Base-by-base conservation (phyloP, 2,113 vertebrate species). In the Labeo catla region DNA sequence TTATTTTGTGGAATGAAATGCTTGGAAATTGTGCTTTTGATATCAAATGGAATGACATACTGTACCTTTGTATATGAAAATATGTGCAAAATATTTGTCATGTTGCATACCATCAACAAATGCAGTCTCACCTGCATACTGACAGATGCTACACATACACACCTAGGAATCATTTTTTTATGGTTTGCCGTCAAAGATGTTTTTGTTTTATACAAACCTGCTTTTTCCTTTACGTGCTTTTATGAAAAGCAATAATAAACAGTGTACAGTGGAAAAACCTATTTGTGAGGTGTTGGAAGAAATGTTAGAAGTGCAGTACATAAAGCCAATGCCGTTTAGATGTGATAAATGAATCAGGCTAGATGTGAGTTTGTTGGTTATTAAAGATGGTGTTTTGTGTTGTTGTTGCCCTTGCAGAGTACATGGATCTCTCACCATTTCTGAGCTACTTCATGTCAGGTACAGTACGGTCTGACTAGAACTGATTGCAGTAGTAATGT, bases 371-470 rank as follows among this genome's bases (percentile, higher is more conserved):
- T n/a, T 52, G 19, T 16, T 63, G 54, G 19, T 19, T 28, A 50
- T 81, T 82, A 82, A 86, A 86, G n/a, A 19, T 65, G 57, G 52
- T 21, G 19, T 70, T 36, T 52, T 83, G 5, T 83, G 65, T 73
- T 87, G 16, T 70, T n/a, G 92, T 86, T 90, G 57, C 89, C 91
- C 92, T 93, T 93, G 89, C 93, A 95, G 94, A 91, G 89, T 87
- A 93, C 83, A 90, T 91, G 93, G 91, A 94, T 86, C 90, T 94
- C 84, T 93, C 93, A 13, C 92, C 93, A 73, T 91, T 93, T 89
- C 92, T 94, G 28, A 91, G 91, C 87, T 94, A 93, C 92, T 88
- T 94, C 91, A 86, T 94, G 86, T 93, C 94, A 94, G 93, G 94
- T 94, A 94, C 88, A 78, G 80, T 50, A 81, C 68, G 34, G 66